Percentiles rank a stretch among this genome's conserved stretches.
These are phyloP conservation scores for Tapera naevia DNA, from an alignment of 2,797 vertebrate species.

Conservation along the genomic window DNA sequence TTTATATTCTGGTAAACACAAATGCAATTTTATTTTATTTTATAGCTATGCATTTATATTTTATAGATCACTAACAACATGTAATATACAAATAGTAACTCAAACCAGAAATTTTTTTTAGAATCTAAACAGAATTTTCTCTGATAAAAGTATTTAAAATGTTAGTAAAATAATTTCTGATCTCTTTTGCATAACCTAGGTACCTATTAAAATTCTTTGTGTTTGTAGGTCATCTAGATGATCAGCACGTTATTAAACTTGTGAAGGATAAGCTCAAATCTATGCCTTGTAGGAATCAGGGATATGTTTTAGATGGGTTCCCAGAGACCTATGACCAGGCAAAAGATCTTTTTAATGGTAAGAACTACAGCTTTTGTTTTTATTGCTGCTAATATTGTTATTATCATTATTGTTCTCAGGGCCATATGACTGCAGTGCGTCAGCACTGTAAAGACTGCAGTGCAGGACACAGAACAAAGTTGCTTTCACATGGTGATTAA, in stretches of 20 bases:
- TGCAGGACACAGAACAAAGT: neutral
- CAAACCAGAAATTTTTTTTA: neutral
- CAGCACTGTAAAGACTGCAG: neutral
- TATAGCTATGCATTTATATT: neutral
- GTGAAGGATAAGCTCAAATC: constrained; percentile 87
- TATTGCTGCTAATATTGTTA: neutral
- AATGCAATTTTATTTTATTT: neutral
- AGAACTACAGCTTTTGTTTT: constrained; percentile 26
- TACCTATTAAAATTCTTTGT: neutral
- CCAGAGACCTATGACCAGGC: constrained; percentile 88
- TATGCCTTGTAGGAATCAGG: constrained; percentile 91
- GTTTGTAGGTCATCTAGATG: constrained; percentile 80
- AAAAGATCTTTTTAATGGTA: constrained; percentile 85
- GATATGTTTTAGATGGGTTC: constrained; percentile 90
- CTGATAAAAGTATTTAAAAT: neutral
- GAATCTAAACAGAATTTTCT: neutral
- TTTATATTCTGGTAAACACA: neutral
- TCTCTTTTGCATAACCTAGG: neutral
- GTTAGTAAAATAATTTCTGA: neutral
- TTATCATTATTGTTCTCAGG: neutral
- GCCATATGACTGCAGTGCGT: neutral
- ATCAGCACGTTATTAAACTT: constrained; percentile 81
- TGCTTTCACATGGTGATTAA: neutral
- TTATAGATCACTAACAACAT: neutral
- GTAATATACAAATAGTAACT: neutral